Conservation (phyloP, 2,888 invertebrate species). For the Seira sanloemensis region DNA sequence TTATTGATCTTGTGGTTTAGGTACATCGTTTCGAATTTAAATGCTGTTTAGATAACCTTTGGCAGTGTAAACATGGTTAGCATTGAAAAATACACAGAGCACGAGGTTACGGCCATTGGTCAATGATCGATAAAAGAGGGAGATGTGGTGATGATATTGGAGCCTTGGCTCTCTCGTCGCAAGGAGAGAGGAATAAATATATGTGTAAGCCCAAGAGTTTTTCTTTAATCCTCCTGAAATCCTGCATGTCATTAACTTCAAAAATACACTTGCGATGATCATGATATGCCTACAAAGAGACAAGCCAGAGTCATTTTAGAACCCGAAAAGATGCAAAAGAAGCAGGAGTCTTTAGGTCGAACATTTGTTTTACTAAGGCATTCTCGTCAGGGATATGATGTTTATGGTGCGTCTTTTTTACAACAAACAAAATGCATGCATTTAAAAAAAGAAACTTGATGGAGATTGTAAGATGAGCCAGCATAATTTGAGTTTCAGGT, state of each 20-base stretch:
- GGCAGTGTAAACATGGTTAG: background rate
- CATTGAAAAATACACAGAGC: background rate
- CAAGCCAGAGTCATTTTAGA: conserved; percentile 11
- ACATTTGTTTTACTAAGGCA: background rate
- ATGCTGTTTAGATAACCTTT: conserved; percentile 35
- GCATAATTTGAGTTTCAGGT: conserved; percentile 7
- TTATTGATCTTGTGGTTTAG: background rate
- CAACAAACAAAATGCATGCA: conserved; percentile 7
- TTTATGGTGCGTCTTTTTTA: conserved; percentile 3
- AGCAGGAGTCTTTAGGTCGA: too few relatives aligned
- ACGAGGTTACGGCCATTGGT: conserved; percentile 7
- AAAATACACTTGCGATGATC: background rate
- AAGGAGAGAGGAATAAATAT: background rate
- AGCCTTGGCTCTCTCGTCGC: conserved; percentile 16
- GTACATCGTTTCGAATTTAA: background rate
- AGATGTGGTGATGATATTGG: background rate
- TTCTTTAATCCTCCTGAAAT: conserved; percentile 11
- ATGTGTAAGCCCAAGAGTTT: background rate
- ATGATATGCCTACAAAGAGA: conserved; percentile 16
- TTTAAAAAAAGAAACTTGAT: background rate
- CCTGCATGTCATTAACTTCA: conserved; percentile 28
- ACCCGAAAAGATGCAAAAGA: background rate
- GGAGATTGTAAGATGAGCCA: conserved; percentile 26
- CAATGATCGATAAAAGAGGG: background rate
- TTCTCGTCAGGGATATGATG: background rate